These are phyloP conservation scores for Cephus runcator DNA, from an alignment of 2,888 invertebrate genomes.

Conservation along the genomic window DNA sequence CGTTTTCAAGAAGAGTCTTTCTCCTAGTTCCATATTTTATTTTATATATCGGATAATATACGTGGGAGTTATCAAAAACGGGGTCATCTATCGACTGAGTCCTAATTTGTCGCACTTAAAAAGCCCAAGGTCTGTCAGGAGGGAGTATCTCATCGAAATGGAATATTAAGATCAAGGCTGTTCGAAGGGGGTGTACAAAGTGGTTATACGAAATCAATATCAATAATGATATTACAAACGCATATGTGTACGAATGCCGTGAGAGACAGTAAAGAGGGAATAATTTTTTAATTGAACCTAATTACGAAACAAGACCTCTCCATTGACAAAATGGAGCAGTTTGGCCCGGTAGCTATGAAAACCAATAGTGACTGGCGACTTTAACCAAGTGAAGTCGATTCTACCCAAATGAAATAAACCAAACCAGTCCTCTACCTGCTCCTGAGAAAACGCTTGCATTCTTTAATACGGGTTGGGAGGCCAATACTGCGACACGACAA, in stretches of 20 bases:
- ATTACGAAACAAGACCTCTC: neutral
- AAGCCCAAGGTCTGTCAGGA: neutral
- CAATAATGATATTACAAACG: neutral
- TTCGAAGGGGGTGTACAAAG: neutral
- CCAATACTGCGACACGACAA: conserved; percentile 1
- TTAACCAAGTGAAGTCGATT: neutral
- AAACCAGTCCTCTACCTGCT: neutral
- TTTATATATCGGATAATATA: neutral
- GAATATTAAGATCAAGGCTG: conserved; percentile 43
- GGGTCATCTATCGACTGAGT: neutral
- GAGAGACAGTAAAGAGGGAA: neutral
- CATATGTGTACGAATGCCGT: neutral
- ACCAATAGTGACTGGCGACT: neutral
- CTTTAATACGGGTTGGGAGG: conserved; percentile 15
- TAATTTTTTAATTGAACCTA: neutral
- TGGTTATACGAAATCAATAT: neutral
- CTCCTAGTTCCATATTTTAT: neutral
- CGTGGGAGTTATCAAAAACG: neutral
- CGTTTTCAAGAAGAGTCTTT: neutral
- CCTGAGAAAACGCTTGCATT: conserved; percentile 32
- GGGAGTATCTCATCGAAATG: neutral
- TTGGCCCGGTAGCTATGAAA: neutral
- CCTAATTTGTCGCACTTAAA: neutral
- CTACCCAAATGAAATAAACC: neutral
- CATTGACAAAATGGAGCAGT: neutral